A percentile compares a stretch with the other conserved stretches of the same genome.
Evolutionary conservation across 2,113 vertebrate species (phyloP).

Genomic region (Leptosomus discolor): DNA sequence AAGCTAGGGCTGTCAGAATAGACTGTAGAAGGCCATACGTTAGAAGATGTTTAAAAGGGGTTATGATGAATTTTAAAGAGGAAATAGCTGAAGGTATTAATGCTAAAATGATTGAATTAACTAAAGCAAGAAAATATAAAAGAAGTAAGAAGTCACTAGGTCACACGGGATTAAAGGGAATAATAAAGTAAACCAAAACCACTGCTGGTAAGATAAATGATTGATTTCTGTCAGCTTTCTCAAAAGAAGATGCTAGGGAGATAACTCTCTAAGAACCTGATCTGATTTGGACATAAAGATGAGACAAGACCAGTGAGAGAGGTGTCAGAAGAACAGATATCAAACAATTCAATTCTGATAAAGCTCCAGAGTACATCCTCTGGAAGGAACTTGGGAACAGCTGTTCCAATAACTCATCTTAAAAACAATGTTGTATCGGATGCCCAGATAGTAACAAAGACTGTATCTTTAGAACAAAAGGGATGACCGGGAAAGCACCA

Average conservation of each 20-base stretch:
- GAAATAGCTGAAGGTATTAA: neutral
- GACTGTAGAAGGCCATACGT: neutral
- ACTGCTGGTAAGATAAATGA: neutral
- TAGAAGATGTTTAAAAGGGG: neutral
- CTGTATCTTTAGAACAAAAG: neutral
- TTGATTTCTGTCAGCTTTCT: neutral
- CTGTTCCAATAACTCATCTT: neutral
- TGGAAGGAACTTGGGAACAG: neutral
- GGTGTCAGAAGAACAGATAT: neutral
- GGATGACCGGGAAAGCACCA: neutral
- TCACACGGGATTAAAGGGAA: neutral
- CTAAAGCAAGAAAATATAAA: neutral
- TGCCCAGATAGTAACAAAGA: neutral
- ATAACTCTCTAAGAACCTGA: neutral
- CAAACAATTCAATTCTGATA: neutral
- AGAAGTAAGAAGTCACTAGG: neutral
- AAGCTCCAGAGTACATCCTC: neutral
- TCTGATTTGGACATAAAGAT: neutral
- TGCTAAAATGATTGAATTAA: neutral
- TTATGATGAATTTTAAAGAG: neutral
- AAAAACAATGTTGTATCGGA: neutral
- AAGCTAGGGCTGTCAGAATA: neutral
- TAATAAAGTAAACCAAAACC: slow-evolving; percentile 3
- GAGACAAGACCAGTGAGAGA: neutral
- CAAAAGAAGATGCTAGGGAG: neutral